These are phyloP conservation scores for Lasioglossum figueresi DNA, from an alignment of 2,888 invertebrate genomes.

Conservation along the genomic window DNA sequence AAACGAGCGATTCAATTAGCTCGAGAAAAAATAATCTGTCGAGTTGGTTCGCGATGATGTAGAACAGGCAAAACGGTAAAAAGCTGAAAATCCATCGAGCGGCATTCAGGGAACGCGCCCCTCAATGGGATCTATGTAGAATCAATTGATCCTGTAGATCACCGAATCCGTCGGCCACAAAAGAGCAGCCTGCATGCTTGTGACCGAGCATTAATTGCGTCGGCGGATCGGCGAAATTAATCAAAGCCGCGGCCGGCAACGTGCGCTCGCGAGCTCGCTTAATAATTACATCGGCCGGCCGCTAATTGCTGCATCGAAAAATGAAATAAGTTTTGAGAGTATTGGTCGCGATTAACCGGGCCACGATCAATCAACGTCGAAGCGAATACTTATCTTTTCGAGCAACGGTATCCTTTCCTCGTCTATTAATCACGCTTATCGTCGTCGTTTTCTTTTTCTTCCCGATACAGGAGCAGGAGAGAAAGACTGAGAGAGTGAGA, in stretches of 20 bases:
- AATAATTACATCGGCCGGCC: slow-evolving; percentile 47
- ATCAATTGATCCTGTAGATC: neutral
- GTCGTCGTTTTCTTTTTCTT: slow-evolving; percentile 39
- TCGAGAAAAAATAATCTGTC: neutral
- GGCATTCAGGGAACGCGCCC: neutral
- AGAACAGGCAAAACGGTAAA: neutral
- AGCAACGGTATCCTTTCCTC: slow-evolving; percentile 53
- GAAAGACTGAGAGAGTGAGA: neutral
- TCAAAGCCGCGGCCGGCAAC: slow-evolving; percentile 21
- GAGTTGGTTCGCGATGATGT: neutral
- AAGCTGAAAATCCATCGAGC: neutral
- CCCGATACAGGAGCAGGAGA: neutral
- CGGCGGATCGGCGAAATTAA: slow-evolving; percentile 40
- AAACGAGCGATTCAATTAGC: neutral
- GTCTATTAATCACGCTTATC: slow-evolving; percentile 67
- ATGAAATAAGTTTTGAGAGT: slow-evolving; percentile 50
- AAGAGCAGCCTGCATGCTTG: neutral
- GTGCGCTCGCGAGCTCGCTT: slow-evolving; percentile 17
- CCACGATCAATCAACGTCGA: slow-evolving; percentile 64
- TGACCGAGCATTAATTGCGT: slow-evolving; percentile 35
- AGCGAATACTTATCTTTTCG: slow-evolving; percentile 58
- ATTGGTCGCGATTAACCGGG: slow-evolving; percentile 58
- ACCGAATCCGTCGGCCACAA: neutral
- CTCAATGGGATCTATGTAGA: neutral
- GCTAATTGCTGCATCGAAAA: slow-evolving; percentile 56